Evolutionary conservation across 2,113 vertebrate genomes (phyloP).

Genomic region (Marcusenius ussheri): DNA sequence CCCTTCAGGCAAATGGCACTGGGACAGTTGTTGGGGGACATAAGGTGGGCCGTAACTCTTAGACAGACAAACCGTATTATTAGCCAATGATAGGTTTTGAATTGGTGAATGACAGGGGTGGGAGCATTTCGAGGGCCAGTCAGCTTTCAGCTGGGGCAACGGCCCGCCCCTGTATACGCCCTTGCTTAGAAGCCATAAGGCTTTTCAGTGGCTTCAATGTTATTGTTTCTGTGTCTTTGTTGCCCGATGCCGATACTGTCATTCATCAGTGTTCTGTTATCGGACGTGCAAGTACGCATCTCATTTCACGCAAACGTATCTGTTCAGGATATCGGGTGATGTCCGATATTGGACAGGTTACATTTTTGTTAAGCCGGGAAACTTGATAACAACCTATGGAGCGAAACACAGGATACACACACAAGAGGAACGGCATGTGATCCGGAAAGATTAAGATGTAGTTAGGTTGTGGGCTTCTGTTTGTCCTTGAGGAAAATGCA

Average conservation of each 20-base stretch:
- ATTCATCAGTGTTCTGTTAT: background rate
- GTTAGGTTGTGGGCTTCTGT: background rate
- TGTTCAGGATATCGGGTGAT: background rate
- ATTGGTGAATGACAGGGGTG: background rate
- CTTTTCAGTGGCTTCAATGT: background rate
- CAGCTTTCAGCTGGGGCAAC: background rate
- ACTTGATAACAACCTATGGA: background rate
- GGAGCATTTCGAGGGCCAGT: background rate
- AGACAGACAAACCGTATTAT: background rate
- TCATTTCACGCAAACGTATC: background rate
- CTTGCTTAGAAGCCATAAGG: background rate
- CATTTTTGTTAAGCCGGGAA: background rate
- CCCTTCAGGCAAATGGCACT: background rate
- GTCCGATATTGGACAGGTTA: background rate
- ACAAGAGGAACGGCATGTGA: background rate
- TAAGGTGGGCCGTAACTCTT: background rate
- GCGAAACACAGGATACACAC: background rate
- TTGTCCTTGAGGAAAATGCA: background rate
- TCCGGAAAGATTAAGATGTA: background rate
- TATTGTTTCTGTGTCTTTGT: background rate
- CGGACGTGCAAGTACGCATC: background rate
- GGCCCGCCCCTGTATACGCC: background rate
- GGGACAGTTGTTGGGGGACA: background rate
- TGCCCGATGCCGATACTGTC: background rate
- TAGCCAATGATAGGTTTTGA: background rate